A percentile compares a stretch with the other conserved stretches of the same genome.
These are phyloP conservation scores for Pygoscelis adeliae DNA, from an alignment of 2,113 vertebrate species.

Conservation along the genomic window DNA sequence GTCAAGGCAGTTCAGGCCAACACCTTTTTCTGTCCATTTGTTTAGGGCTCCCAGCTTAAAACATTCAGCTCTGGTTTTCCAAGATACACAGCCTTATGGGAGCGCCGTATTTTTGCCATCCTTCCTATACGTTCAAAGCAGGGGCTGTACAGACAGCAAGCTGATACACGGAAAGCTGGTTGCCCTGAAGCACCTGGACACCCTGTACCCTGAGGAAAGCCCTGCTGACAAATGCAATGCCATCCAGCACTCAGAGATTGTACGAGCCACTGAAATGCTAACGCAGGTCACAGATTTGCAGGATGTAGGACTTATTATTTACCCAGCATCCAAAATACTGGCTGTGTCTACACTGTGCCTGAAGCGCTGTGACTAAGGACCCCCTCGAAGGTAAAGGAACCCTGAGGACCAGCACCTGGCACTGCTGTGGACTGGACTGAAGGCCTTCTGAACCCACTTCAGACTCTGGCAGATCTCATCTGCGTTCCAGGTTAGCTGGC, in stretches of 20 bases:
- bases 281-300: not conserved
- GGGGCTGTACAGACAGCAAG: not conserved
- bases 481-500: rapidly evolving
- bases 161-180: rapidly evolving
- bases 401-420: not conserved
- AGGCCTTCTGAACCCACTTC: not conserved
- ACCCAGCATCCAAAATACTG: not conserved
- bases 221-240: not conserved
- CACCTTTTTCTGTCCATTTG: not conserved
- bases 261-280: not conserved
- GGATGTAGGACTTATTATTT: not conserved
- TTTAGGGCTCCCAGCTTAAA: not conserved
- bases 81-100: not conserved
- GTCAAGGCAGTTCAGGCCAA: not conserved
- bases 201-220: not conserved
- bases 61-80: not conserved
- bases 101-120: not conserved
- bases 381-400: not conserved
- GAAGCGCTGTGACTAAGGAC: rapidly evolving
- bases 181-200: not conserved
- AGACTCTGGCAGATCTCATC: not conserved
- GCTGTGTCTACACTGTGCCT: not conserved
- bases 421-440: not conserved
- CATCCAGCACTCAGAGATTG: not conserved
- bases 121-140: not conserved